A percentile compares a stretch with the other conserved stretches of the same genome.
Evolutionary conservation across 2,797 vertebrate species (phyloP).

Genomic region (Sciaenops ocellatus): DNA sequence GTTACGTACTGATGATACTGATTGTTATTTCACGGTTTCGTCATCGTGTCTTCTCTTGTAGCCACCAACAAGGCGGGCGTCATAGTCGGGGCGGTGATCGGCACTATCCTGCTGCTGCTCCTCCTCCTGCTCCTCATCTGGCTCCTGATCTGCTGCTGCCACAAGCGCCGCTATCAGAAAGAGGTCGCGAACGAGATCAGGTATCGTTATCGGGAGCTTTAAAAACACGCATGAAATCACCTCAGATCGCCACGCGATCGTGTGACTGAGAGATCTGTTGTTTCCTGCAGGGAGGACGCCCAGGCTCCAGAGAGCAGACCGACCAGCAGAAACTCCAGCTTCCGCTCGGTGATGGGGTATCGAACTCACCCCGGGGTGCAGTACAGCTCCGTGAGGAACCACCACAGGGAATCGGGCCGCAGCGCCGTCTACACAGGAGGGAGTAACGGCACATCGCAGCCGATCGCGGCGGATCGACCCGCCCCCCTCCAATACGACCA

Average conservation of each 20-base stretch:
- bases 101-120: conserved; percentile 87
- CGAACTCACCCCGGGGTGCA: conserved; percentile 80
- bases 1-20: too few relatives aligned
- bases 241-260: not conserved
- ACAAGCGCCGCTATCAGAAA: conserved; percentile 85
- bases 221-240: not conserved
- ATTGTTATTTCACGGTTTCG: too few relatives aligned
- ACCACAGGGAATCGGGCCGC: conserved; percentile 42
- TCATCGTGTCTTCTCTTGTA: conserved; percentile 54
- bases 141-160: conserved; percentile 90
- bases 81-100: conserved; percentile 90
- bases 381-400: conserved; percentile 73
- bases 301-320: conserved; percentile 83
- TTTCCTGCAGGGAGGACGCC: conserved; percentile 81
- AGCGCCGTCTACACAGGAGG: conserved; percentile 31
- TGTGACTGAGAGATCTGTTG: conserved; percentile 2
- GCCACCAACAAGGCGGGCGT: conserved; percentile 86
- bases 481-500: conserved; percentile 74
- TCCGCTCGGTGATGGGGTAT: conserved; percentile 86
- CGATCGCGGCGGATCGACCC: not conserved
- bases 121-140: conserved; percentile 91
- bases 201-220: conserved; percentile 67
- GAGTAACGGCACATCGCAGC: conserved; percentile 19
- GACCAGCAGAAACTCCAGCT: conserved; percentile 81
- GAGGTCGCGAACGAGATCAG: conserved; percentile 90